Conservation (phyloP, 2,888 invertebrate species). For the Brachycybe producta region DNA sequence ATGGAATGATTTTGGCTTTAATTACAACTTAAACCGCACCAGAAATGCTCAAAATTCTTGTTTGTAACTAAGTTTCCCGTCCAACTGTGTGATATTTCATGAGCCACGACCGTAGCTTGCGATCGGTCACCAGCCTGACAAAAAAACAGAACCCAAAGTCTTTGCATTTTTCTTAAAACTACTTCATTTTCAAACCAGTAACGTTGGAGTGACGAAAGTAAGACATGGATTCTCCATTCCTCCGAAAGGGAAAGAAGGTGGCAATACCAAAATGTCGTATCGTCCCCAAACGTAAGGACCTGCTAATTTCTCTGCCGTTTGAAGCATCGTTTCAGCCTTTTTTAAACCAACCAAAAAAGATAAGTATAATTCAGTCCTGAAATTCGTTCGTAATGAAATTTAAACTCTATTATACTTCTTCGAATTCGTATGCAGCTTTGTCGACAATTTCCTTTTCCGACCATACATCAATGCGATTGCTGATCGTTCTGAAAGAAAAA, state of each 20-base stretch:
- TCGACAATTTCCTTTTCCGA: slow-evolving; percentile 73
- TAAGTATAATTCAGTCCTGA: neutral
- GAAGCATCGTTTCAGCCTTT: slow-evolving; percentile 61
- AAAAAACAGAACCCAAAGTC: neutral
- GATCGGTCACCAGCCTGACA: slow-evolving; percentile 76
- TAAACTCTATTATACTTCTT: slow-evolving; percentile 40
- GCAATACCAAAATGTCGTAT: slow-evolving; percentile 76
- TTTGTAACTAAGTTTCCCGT: slow-evolving; percentile 91
- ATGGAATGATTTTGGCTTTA: neutral
- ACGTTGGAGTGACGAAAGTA: slow-evolving; percentile 86
- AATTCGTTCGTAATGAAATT: too few species aligned
- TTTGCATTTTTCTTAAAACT: neutral
- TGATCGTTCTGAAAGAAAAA: slow-evolving; percentile 46
- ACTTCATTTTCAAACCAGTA: slow-evolving; percentile 47
- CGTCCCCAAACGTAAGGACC: slow-evolving; percentile 83
- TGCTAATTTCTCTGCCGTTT: slow-evolving; percentile 66
- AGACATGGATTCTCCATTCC: slow-evolving; percentile 97
- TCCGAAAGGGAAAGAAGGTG: slow-evolving; percentile 86
- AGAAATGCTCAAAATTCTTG: slow-evolving; percentile 85
- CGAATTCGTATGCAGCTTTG: slow-evolving; percentile 74
- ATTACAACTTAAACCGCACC: slow-evolving; percentile 39
- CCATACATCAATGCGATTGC: slow-evolving; percentile 77
- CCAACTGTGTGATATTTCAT: slow-evolving; percentile 93
- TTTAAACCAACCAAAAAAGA: slow-evolving; percentile 12
- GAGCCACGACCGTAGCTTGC: slow-evolving; percentile 76